Conservation (phyloP, 2,888 invertebrate genomes). For the Netelia fuscicornis region DNA sequence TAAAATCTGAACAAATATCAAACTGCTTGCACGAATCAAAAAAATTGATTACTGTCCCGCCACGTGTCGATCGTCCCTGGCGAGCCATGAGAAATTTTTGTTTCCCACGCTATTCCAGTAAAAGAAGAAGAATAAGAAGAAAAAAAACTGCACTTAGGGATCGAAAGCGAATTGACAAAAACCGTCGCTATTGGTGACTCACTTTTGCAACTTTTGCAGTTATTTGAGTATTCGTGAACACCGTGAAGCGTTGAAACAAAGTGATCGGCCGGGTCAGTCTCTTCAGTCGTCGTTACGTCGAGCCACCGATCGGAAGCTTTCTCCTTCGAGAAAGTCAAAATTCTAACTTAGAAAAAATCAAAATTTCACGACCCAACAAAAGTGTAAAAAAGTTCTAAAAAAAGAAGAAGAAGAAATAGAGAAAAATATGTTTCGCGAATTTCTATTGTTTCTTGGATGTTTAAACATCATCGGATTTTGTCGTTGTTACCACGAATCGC, state of each 20-base stretch:
- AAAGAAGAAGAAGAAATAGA: not conserved
- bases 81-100: too few species aligned
- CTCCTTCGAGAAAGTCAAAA: not conserved
- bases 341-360: not conserved
- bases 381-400: not conserved
- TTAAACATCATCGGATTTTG: not conserved
- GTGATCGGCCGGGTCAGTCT: not conserved
- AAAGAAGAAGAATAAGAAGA: too few species aligned
- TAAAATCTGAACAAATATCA: too few species aligned
- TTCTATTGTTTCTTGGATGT: not conserved
- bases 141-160: not conserved
- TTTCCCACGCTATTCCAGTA: too few species aligned
- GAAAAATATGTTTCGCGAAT: constrained; percentile 20
- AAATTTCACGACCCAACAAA: not conserved
- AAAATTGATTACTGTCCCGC: too few species aligned
- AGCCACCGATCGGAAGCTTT: not conserved
- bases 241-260: not conserved
- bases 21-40: too few species aligned
- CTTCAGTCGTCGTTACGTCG: not conserved
- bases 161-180: not conserved
- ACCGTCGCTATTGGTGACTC: not conserved
- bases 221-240: not conserved
- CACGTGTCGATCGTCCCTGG: too few species aligned
- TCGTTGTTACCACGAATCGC: not conserved
- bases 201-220: not conserved